Evolutionary conservation across 2,797 vertebrate species (phyloP).

Genomic region (Linurgus olivaceus): DNA sequence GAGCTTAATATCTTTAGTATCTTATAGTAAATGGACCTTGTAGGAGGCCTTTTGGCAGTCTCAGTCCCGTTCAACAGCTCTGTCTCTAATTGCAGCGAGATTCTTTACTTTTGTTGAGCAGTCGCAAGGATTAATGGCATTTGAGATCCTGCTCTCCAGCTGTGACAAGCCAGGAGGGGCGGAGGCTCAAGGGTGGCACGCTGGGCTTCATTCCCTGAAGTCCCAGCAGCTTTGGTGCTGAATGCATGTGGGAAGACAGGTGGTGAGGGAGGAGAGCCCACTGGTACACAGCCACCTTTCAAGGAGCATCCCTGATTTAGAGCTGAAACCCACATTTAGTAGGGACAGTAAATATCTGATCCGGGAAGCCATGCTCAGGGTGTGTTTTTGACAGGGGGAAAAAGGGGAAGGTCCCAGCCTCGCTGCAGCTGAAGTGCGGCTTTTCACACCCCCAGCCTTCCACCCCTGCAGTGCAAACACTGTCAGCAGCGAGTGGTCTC

Average conservation of each 20-base stretch:
- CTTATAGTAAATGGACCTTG: not conserved
- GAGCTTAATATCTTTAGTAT: not conserved
- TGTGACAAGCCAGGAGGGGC: not conserved
- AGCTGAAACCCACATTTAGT: not conserved
- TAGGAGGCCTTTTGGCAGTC: not conserved
- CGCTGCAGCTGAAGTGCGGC: not conserved
- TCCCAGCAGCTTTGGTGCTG: not conserved
- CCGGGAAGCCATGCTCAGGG: not conserved
- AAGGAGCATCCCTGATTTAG: not conserved
- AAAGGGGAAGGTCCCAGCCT: not conserved
- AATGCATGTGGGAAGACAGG: not conserved
- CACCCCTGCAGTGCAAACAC: not conserved
- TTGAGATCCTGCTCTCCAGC: not conserved
- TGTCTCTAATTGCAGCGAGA: not conserved
- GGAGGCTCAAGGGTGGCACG: not conserved
- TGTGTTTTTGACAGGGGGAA: not conserved
- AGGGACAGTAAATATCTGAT: not conserved
- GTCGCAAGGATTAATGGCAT: not conserved
- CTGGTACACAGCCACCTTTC: not conserved
- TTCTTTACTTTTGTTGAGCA: not conserved
- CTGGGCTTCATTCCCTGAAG: not conserved
- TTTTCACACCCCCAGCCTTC: not conserved
- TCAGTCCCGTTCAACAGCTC: fast-evolving
- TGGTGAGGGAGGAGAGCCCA: not conserved
- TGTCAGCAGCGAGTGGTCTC: fast-evolving